Evolutionary conservation across 1,140 invertebrate species (phyloP).

Genomic region (Eumeta japonica): DNA sequence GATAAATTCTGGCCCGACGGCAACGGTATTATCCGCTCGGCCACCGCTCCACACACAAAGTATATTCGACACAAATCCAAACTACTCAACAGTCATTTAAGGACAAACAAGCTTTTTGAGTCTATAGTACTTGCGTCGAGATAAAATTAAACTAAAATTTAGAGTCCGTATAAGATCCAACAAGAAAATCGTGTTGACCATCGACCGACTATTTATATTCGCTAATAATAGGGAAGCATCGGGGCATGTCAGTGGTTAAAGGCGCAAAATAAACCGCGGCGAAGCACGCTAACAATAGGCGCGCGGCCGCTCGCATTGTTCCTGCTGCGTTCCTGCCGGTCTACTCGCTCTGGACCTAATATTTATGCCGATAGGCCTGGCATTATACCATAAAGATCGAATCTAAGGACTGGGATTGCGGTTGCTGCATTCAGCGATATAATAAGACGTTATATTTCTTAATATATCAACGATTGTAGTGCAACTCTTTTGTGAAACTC

Average conservation of each 20-base stretch:
- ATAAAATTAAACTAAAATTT: not conserved
- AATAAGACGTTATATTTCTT: no score
- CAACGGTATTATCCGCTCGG: no score
- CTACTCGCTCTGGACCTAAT: constrained; percentile 37
- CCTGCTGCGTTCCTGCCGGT: constrained; percentile 37
- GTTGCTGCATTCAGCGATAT: no score
- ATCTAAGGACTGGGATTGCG: no score
- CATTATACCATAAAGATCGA: no score
- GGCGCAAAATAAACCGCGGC: constrained; percentile 30
- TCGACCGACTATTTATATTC: not conserved
- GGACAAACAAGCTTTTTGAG: not conserved
- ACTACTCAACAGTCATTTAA: not conserved
- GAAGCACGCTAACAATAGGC: constrained; percentile 49
- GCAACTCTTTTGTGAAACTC: no score
- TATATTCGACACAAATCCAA: no score
- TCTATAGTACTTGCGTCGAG: not conserved
- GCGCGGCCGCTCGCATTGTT: constrained; percentile 31
- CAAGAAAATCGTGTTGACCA: not conserved
- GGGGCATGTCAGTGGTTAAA: constrained; percentile 16
- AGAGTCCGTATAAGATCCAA: not conserved
- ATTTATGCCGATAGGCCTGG: no score
- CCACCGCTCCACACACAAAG: no score
- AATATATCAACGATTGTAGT: no score
- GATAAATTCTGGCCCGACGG: no score
- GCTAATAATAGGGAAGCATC: constrained; percentile 8